Conservation (phyloP, 2,888 invertebrate species). For the Eueremaeus valkanovi region DNA sequence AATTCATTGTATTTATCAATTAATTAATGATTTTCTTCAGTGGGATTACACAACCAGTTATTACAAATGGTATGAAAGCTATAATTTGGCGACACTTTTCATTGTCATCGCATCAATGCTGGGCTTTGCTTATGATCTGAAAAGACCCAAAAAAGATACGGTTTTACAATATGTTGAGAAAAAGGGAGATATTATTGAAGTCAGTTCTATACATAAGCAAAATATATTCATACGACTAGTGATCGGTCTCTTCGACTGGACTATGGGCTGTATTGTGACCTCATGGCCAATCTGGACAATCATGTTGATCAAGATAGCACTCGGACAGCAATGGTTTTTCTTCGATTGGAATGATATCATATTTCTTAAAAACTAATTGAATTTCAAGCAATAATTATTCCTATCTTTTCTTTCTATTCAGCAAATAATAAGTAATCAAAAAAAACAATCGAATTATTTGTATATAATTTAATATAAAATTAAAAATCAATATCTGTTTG, state of each 20-base stretch:
- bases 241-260: background rate
- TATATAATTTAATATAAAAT: no score
- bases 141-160: background rate
- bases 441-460: no score
- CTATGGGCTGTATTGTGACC: background rate
- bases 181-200: background rate
- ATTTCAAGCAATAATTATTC: background rate
- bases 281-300: background rate
- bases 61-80: slow-evolving; percentile 12
- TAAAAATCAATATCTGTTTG: no score
- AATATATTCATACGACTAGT: background rate
- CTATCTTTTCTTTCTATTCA: no score
- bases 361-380: background rate
- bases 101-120: background rate
- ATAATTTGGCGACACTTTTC: slow-evolving; percentile 1
- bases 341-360: background rate
- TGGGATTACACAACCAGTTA: slow-evolving; percentile 5
- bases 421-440: no score
- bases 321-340: background rate
- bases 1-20: background rate
- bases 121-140: background rate
- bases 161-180: background rate
- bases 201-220: background rate
- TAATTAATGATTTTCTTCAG: background rate
- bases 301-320: background rate